Evolutionary conservation across 2,113 vertebrate species (phyloP).

Genomic region (Urocitellus parryii): DNA sequence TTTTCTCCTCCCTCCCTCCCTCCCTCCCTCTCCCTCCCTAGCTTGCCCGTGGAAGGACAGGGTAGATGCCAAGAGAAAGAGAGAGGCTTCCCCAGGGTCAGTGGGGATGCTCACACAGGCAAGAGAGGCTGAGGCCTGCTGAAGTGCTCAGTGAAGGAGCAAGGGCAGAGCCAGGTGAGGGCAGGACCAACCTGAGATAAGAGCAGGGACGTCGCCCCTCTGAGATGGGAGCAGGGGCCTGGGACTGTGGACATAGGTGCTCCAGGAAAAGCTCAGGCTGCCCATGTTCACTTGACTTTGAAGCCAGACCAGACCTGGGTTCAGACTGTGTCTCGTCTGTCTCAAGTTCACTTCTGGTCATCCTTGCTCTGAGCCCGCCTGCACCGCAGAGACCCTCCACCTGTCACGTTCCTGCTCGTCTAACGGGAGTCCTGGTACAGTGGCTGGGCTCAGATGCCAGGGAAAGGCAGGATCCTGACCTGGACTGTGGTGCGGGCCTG

Average conservation of each 20-base stretch:
- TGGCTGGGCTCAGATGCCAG: slow-evolving; percentile 52
- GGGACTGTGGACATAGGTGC: too few species aligned
- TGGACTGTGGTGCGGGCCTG: neutral
- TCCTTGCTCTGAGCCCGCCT: neutral
- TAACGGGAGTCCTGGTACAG: slow-evolving; percentile 1
- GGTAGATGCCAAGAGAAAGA: neutral
- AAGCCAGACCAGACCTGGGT: too few species aligned
- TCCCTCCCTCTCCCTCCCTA: neutral
- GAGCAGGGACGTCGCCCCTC: accelerated
- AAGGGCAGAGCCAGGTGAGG: accelerated
- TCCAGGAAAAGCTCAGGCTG: accelerated
- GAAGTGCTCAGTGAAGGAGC: neutral
- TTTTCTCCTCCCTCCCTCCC: neutral
- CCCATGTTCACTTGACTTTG: too few species aligned
- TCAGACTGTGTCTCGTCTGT: neutral
- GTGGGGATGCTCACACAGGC: neutral
- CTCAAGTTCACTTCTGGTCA: neutral
- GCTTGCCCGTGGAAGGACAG: neutral
- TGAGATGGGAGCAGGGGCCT: neutral
- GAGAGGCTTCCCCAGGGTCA: neutral
- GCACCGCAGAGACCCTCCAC: neutral
- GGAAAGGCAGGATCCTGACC: slow-evolving; percentile 50
- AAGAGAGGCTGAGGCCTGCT: too few species aligned
- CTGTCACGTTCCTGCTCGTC: neutral
- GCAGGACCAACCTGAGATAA: neutral